A percentile compares a stretch with the other conserved stretches of the same genome.
phyloP scores from a whole-genome alignment of 1,140 invertebrate species.

The Listronotus bonariensis region DNA sequence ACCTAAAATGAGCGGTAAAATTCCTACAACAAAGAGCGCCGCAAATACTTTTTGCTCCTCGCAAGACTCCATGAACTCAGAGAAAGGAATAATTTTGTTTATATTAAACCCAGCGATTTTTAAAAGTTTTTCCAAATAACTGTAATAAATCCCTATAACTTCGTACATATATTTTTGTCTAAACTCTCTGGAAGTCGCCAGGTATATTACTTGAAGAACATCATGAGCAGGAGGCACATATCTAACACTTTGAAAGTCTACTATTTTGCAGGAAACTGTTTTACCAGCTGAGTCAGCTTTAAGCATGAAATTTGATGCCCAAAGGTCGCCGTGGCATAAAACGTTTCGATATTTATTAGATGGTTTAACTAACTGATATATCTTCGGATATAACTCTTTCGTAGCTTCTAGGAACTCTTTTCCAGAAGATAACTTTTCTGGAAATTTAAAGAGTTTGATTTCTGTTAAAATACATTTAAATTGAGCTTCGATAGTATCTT shows the following conservation, averaged over 20 bases:
- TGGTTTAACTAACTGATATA: slow-evolving; percentile 32
- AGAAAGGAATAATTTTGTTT: slow-evolving; percentile 37
- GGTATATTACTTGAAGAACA: slow-evolving; percentile 54
- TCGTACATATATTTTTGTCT: slow-evolving; percentile 43
- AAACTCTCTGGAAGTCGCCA: slow-evolving; percentile 54
- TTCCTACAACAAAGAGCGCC: slow-evolving; percentile 38
- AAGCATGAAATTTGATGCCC: slow-evolving; percentile 58
- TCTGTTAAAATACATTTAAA: slow-evolving; percentile 36
- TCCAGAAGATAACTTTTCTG: slow-evolving; percentile 19
- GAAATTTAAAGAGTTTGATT: slow-evolving; percentile 35
- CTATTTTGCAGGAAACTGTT: slow-evolving; percentile 52
- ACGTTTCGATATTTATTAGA: slow-evolving; percentile 48
- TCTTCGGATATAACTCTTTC: slow-evolving; percentile 7
- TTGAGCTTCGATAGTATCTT: slow-evolving; percentile 27
- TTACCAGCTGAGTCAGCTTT: slow-evolving; percentile 47
- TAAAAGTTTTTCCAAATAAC: slow-evolving; percentile 38
- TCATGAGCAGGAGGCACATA: slow-evolving; percentile 59
- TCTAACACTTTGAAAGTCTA: slow-evolving; percentile 58
- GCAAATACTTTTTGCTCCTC: slow-evolving; percentile 46
- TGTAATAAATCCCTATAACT: slow-evolving; percentile 46
- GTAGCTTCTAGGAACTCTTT: not conserved
- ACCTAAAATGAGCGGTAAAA: slow-evolving; percentile 43
- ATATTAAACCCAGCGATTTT: slow-evolving; percentile 31
- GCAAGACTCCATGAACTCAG: slow-evolving; percentile 44
- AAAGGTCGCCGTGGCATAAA: slow-evolving; percentile 57